Percentiles rank a stretch among this genome's conserved stretches.
phyloP scores from a whole-genome alignment of 2,888 invertebrate genomes.

The Trisateles emortualis region DNA sequence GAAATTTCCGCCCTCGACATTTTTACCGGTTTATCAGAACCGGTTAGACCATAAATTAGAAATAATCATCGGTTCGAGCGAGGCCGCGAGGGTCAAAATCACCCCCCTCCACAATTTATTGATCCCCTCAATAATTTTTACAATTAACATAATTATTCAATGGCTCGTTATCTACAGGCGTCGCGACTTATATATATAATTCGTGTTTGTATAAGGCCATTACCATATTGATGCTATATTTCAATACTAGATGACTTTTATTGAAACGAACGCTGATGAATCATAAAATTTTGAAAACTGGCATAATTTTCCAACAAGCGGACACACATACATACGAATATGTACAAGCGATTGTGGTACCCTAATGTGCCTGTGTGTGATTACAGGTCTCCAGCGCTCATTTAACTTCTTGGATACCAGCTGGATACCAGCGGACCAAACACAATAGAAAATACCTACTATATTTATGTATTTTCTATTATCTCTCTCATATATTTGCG shows the following conservation, averaged over 20 bases:
- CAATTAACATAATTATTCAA: constrained; percentile 82
- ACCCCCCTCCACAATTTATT: constrained; percentile 61
- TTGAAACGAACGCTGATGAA: constrained; percentile 7
- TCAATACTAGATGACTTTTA: constrained; percentile 30
- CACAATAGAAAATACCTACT: no score
- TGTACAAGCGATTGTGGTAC: no score
- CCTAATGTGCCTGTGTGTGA: no score
- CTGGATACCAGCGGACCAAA: no score
- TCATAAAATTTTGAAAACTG: background rate
- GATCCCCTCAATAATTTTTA: constrained; percentile 66
- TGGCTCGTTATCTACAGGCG: constrained; percentile 67
- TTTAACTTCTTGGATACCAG: no score
- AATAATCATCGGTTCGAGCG: constrained; percentile 55
- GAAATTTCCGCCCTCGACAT: constrained; percentile 22
- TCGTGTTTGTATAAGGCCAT: constrained; percentile 35
- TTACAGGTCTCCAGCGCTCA: no score
- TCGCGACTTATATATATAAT: constrained; percentile 36
- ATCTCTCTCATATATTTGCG: no score
- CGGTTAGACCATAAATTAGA: constrained; percentile 63
- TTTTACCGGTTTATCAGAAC: constrained; percentile 57
- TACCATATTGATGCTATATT: constrained; percentile 48
- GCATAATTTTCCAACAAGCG: no score
- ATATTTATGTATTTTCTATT: no score
- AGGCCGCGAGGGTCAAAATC: constrained; percentile 48
- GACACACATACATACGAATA: no score